A percentile compares a stretch with the other conserved stretches of the same genome.
These are phyloP conservation scores for Hemicrepidius hirtus DNA, from an alignment of 2,888 invertebrate genomes.

Conservation along the genomic window DNA sequence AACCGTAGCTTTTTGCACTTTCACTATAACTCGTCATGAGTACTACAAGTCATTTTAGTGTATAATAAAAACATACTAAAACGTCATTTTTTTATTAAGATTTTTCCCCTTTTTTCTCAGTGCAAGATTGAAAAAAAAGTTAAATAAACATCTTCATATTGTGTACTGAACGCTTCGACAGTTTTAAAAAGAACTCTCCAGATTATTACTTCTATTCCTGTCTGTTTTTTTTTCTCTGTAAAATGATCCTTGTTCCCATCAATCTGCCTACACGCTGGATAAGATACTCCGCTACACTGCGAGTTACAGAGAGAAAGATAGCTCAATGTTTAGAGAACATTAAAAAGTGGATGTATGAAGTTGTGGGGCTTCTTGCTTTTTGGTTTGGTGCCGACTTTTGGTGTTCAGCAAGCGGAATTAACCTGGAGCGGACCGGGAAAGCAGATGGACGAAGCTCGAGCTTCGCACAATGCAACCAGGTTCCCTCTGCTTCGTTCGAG, in stretches of 20 bases:
- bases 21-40: no score
- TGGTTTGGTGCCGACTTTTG: conserved; percentile 58
- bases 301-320: conserved; percentile 46
- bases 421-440: conserved; percentile 71
- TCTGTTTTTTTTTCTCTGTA: conserved; percentile 55
- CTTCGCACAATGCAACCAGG: conserved; percentile 54
- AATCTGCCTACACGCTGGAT: conserved; percentile 42
- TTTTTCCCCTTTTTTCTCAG: no score
- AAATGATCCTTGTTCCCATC: conserved; percentile 40
- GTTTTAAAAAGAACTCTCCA: conserved; percentile 58
- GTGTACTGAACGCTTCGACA: conserved; percentile 59
- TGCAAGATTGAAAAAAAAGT: conserved; percentile 46
- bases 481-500: conserved; percentile 54
- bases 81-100: no score
- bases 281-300: conserved; percentile 16
- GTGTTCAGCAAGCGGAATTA: conserved; percentile 71
- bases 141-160: conserved; percentile 58
- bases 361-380: conserved; percentile 57
- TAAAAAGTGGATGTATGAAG: conserved; percentile 50
- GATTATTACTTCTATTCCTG: conserved; percentile 60
- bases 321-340: conserved; percentile 50
- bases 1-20: no score
- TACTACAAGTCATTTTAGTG: no score
- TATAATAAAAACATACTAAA: no score
- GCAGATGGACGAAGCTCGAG: conserved; percentile 61